Evolutionary conservation across 2,888 invertebrate genomes (phyloP).

Genomic region (Drosophila buzzatii): DNA sequence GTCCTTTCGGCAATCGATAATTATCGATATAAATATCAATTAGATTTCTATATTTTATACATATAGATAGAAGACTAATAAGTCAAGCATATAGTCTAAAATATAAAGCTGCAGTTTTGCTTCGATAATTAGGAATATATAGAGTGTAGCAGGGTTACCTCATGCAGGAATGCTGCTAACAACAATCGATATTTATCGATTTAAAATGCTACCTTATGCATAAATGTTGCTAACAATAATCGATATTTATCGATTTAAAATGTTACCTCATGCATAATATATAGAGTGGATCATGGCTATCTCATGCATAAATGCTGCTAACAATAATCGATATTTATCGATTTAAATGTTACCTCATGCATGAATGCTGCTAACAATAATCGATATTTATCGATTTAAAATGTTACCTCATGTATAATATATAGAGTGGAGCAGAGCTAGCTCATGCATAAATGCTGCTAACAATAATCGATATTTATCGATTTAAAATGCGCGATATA

Average conservation of each 20-base stretch:
- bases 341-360: neutral
- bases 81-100: neutral
- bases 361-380: neutral
- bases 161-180: neutral
- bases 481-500: neutral
- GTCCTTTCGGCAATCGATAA: too few relatives aligned
- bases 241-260: neutral
- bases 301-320: neutral
- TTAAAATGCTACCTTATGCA: neutral
- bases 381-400: neutral
- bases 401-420: too few relatives aligned
- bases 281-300: neutral
- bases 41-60: too few relatives aligned
- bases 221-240: neutral
- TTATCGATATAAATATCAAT: too few relatives aligned
- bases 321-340: neutral
- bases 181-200: neutral
- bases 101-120: accelerated
- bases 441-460: neutral
- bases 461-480: neutral
- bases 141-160: neutral
- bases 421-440: neutral
- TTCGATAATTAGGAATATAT: too few relatives aligned
- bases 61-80: neutral
- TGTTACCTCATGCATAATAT: too few relatives aligned